Evolutionary conservation across 1,140 invertebrate genomes (phyloP).

Genomic region (Acromyrmex charruanus): DNA sequence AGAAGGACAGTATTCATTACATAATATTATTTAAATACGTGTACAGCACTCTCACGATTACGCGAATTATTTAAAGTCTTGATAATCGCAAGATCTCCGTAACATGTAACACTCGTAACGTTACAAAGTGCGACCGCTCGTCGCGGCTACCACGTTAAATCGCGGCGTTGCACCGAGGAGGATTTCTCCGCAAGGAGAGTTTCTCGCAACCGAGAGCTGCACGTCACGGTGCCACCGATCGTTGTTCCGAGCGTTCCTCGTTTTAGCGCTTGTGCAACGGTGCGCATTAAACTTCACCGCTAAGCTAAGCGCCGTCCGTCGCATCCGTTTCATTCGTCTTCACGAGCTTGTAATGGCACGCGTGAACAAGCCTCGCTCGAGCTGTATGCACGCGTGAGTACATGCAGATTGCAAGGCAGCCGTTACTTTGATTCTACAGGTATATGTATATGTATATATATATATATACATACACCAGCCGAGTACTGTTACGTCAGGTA

Average conservation of each 20-base stretch:
- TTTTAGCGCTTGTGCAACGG: slow-evolving; percentile 25
- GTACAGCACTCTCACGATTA: neutral
- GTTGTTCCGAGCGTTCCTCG: neutral
- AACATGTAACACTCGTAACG: neutral
- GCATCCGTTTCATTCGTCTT: neutral
- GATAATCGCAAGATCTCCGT: slow-evolving; percentile 10
- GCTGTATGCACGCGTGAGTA: neutral
- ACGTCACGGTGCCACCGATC: neutral
- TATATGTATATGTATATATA: neutral
- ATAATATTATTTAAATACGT: too few species aligned
- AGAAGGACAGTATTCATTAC: too few species aligned
- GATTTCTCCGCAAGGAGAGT: slow-evolving; percentile 37
- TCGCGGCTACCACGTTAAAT: neutral
- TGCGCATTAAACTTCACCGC: slow-evolving; percentile 1
- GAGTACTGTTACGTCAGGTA: slow-evolving; percentile 75
- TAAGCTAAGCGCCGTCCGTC: neutral
- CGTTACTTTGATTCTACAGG: neutral
- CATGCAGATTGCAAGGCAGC: neutral
- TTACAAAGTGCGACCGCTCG: neutral
- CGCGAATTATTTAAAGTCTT: neutral
- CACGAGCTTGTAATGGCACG: neutral
- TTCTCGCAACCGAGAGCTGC: neutral
- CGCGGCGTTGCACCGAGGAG: neutral
- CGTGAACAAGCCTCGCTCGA: neutral
- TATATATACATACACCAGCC: neutral